These are phyloP conservation scores for Drosophila paramelanica DNA, from an alignment of 2,888 invertebrate species.

Conservation along the genomic window DNA sequence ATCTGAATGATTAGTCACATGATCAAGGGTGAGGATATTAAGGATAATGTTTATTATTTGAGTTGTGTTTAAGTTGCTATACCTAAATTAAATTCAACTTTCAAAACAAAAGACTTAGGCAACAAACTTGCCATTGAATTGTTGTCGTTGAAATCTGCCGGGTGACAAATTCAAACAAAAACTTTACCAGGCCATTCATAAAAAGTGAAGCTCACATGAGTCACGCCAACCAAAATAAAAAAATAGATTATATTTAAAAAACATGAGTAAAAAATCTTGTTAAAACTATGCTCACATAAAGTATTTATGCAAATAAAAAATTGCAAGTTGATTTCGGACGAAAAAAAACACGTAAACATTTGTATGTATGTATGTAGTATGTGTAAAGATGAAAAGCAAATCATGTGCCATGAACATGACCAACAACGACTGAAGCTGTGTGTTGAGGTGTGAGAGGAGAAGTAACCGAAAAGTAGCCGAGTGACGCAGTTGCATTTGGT, in stretches of 20 bases:
- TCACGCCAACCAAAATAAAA: conserved; percentile 38
- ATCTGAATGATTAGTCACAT: neutral
- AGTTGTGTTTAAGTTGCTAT: no score
- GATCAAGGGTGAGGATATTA: no score
- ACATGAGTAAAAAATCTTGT: conserved; percentile 11
- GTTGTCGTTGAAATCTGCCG: neutral
- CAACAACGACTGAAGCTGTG: conserved; percentile 11
- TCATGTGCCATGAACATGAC: conserved; percentile 66
- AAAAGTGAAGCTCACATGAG: conserved; percentile 50
- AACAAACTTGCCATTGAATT: conserved; percentile 61
- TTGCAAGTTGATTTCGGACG: conserved; percentile 63
- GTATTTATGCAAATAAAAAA: conserved; percentile 57
- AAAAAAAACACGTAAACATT: conserved; percentile 41
- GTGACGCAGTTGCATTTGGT: conserved; percentile 73
- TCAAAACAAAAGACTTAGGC: conserved; percentile 60
- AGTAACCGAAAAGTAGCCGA: conserved; percentile 43
- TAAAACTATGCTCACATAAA: conserved; percentile 38
- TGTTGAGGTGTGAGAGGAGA: conserved; percentile 3
- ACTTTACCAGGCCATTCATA: conserved; percentile 19
- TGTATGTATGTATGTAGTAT: conserved; percentile 19
- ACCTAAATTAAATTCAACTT: no score
- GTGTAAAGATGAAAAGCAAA: conserved; percentile 52
- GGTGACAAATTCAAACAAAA: conserved; percentile 33
- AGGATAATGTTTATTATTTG: no score
- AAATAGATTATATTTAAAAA: conserved; percentile 12